Conservation (phyloP, 2,888 invertebrate species). For the Pyrrhia umbra region DNA sequence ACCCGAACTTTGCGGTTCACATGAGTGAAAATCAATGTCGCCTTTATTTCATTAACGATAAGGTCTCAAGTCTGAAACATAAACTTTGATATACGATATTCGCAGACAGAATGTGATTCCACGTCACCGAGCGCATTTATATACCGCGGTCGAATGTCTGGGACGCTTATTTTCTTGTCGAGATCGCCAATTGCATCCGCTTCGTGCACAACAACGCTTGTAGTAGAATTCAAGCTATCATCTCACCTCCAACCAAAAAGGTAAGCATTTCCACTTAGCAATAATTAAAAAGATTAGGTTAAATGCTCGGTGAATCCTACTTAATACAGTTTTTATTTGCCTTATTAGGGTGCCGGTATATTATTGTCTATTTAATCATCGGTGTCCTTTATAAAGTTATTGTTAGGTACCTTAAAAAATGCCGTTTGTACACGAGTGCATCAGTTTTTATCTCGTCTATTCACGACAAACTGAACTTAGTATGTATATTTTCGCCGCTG, state of each 20-base stretch:
- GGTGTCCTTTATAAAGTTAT: constrained; percentile 6
- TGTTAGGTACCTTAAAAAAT: not conserved
- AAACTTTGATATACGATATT: not conserved
- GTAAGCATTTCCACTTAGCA: constrained; percentile 22
- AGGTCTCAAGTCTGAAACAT: constrained; percentile 16
- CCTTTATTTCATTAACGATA: fast-evolving
- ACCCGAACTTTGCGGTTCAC: constrained; percentile 16
- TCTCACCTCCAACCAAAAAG: constrained; percentile 7
- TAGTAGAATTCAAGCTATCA: not conserved
- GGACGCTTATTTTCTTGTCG: not conserved
- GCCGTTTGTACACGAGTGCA: not conserved
- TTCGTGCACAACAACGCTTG: not conserved
- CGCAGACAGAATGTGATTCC: constrained; percentile 1
- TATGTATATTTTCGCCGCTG: not conserved
- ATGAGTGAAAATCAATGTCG: not conserved
- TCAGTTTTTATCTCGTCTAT: not conserved
- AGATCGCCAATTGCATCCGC: constrained; percentile 14
- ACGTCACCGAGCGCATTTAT: constrained; percentile 40
- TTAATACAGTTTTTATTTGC: not conserved
- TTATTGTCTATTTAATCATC: not conserved
- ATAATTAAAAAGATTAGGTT: not conserved
- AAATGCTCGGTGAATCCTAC: not conserved
- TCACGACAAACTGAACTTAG: no score
- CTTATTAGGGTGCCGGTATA: constrained; percentile 27
- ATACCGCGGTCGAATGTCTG: not conserved